These are phyloP conservation scores for Mythimna albipuncta DNA, from an alignment of 2,888 invertebrate genomes.

Conservation along the genomic window DNA sequence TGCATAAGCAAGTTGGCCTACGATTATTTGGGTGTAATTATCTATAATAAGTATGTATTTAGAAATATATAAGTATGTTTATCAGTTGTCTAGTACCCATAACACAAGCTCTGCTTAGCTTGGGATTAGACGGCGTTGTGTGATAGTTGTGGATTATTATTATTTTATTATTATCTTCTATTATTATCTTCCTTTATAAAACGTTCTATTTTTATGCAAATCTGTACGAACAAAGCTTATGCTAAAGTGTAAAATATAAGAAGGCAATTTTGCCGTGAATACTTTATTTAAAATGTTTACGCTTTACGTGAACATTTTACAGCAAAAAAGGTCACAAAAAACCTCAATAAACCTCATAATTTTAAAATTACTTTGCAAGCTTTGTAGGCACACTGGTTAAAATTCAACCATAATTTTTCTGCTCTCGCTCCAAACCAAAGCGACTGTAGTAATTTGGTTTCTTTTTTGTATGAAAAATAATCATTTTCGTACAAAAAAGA, in stretches of 20 bases:
- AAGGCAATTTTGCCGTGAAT: not conserved
- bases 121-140: too few species aligned
- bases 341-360: conserved; percentile 20
- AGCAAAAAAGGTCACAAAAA: conserved; percentile 6
- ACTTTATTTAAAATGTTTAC: conserved; percentile 19
- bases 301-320: not conserved
- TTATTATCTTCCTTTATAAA: not conserved
- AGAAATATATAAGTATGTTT: too few species aligned
- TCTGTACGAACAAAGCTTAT: not conserved
- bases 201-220: conserved; percentile 22
- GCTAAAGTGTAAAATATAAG: conserved; percentile 8
- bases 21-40: not conserved
- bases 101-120: too few species aligned
- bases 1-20: conserved; percentile 2
- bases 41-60: too few species aligned
- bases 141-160: too few species aligned
- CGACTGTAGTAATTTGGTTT: too few species aligned
- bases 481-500: too few species aligned
- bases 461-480: too few species aligned
- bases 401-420: not conserved
- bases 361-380: conserved; percentile 34
- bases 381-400: conserved; percentile 21
- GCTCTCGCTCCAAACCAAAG: too few species aligned
- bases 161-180: too few species aligned
- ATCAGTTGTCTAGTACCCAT: too few species aligned